phyloP scores from a whole-genome alignment of 1,140 invertebrate genomes.

The Drosophila novamexicana region DNA sequence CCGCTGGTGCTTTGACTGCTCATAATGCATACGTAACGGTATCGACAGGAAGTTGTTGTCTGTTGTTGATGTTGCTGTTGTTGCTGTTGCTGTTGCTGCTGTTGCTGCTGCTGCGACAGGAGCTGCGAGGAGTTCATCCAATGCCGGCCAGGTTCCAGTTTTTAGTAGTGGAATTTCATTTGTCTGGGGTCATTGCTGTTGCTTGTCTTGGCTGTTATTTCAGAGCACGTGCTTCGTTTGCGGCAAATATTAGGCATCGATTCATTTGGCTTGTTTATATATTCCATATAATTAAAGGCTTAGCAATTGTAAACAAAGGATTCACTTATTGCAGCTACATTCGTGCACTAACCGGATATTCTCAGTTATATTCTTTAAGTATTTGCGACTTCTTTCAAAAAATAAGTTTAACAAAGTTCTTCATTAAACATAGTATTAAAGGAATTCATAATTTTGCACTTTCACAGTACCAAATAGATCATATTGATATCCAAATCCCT shows the following conservation, averaged over 20 bases:
- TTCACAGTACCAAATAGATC: too few relatives aligned
- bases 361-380: too few relatives aligned
- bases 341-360: too few relatives aligned
- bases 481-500: too few relatives aligned
- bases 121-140: conserved; percentile 57
- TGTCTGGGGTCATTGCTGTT: conserved; percentile 59
- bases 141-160: conserved; percentile 58
- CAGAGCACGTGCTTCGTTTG: conserved; percentile 48
- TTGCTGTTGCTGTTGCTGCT: conserved; percentile 14
- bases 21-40: conserved; percentile 73
- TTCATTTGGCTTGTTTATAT: background rate
- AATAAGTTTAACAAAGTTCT: too few relatives aligned
- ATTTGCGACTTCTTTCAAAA: too few relatives aligned
- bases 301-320: too few relatives aligned
- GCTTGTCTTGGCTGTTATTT: background rate
- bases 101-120: conserved; percentile 26
- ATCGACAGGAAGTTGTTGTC: conserved; percentile 68
- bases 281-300: too few relatives aligned
- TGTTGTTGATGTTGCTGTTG: conserved; percentile 19
- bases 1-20: conserved; percentile 44
- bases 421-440: too few relatives aligned
- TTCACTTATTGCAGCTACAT: too few relatives aligned
- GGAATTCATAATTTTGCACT: too few relatives aligned
- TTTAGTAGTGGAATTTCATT: conserved; percentile 12
- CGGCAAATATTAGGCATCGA: background rate